A percentile compares a stretch with the other conserved stretches of the same genome.
These are phyloP conservation scores for Daktulosphaira vitifoliae DNA, from an alignment of 1,140 invertebrate species.

Conservation along the genomic window DNA sequence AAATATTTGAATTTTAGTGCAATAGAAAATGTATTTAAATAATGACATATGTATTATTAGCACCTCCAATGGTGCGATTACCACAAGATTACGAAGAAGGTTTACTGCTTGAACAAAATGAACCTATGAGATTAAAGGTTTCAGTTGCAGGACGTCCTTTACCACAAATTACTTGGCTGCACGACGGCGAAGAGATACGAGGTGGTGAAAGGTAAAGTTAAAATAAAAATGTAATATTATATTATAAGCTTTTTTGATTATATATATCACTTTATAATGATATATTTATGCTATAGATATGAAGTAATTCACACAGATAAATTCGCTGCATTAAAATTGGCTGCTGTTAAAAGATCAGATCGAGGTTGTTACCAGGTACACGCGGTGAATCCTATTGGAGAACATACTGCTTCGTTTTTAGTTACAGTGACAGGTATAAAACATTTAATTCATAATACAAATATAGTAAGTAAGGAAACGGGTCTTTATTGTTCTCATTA, in stretches of 20 bases:
- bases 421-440: constrained; percentile 70
- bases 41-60: constrained; percentile 42
- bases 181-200: constrained; percentile 66
- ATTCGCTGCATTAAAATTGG: constrained; percentile 62
- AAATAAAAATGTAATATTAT: no score
- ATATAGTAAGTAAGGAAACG: no score
- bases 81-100: constrained; percentile 79
- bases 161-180: constrained; percentile 74
- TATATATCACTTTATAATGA: no score
- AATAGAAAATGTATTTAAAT: not conserved
- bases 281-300: constrained; percentile 44
- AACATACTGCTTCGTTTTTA: constrained; percentile 67
- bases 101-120: constrained; percentile 76
- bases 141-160: constrained; percentile 79
- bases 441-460: not conserved
- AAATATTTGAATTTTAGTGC: not conserved
- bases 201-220: constrained; percentile 14
- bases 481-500: no score
- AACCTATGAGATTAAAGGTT: constrained; percentile 78
- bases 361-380: constrained; percentile 77
- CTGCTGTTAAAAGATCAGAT: constrained; percentile 61
- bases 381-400: constrained; percentile 70
- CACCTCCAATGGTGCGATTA: constrained; percentile 65
- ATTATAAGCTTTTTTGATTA: no score
- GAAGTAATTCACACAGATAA: constrained; percentile 60